These are phyloP conservation scores for Cheilosia grossa DNA, from an alignment of 2,888 invertebrate genomes.

Conservation along the genomic window DNA sequence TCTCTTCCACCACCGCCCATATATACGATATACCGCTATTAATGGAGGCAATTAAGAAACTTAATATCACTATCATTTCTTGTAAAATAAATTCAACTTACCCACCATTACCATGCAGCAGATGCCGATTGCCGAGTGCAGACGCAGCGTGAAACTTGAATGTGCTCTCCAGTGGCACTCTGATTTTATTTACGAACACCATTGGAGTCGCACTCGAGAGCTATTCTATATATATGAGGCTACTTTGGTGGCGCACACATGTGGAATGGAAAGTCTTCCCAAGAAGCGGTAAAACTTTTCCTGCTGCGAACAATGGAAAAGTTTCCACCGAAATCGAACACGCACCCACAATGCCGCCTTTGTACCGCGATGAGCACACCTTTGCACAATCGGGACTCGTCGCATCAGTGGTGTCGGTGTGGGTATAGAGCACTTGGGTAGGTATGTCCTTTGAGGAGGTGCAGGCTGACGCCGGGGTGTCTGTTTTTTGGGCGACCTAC, in stretches of 20 bases:
- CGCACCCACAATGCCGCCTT: slow-evolving; percentile 59
- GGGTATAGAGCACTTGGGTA: not conserved
- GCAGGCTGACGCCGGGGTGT: slow-evolving; percentile 57
- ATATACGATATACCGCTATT: slow-evolving; percentile 23
- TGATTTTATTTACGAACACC: slow-evolving; percentile 27
- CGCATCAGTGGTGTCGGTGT: not conserved
- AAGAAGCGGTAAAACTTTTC: slow-evolving; percentile 37
- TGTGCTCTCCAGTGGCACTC: slow-evolving; percentile 13
- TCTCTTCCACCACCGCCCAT: slow-evolving; percentile 20
- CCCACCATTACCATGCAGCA: not conserved
- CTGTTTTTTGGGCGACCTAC: slow-evolving; percentile 45
- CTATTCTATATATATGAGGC: slow-evolving; percentile 2
- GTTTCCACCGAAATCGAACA: slow-evolving; percentile 61
- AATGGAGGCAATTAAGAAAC: slow-evolving; percentile 61
- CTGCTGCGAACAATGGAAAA: slow-evolving; percentile 55
- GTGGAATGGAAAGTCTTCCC: slow-evolving; percentile 40
- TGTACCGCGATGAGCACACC: slow-evolving; percentile 33
- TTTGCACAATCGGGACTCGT: slow-evolving; percentile 35
- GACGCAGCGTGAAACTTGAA: slow-evolving; percentile 8
- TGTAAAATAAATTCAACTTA: slow-evolving; percentile 32
- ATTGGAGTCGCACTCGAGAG: slow-evolving; percentile 12
- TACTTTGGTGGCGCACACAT: slow-evolving; percentile 47
- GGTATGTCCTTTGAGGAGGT: slow-evolving; percentile 38
- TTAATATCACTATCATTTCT: slow-evolving; percentile 60
- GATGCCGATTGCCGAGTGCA: not conserved